Evolutionary conservation across 1,140 invertebrate species (phyloP), one percentile per base, ranked within the genome.

Genomic region (Macrocentrus cingulum): DNA sequence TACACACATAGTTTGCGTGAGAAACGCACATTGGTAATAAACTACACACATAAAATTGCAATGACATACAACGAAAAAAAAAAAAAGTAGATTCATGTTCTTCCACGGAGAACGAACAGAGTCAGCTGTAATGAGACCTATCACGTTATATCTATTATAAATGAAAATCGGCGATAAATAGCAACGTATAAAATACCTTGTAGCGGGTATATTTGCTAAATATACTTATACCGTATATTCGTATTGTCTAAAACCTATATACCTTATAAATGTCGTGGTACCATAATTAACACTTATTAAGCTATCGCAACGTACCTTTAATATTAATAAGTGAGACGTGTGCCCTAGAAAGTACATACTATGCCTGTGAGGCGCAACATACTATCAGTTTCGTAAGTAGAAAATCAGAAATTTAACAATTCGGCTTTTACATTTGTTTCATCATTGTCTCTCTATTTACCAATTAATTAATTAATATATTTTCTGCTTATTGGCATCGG

Each of bases 351-450:
- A 77, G 67, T 77, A 75, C 70, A 66, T 77, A 75, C 69, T 76
- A 74, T 74, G 74, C 74, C 74, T 66, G 65, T 72, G 70, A 71
- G 71, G 71, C 74, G 67, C 71, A 72, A 77, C 74, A 75, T 68
- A n/a, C n/a, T 76, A 68, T 77, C 76, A 76, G 65, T 78, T 77
- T 79, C 75, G 76, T 80, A 80, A 79, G 75, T 80, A 80, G n/a
- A n/a, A 74, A 77, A 66, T 66, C 34, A 57, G 54, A 75, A 70
- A 77, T 56, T 72, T 74, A 72, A 73, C 62, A 65, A 29, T 29
- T 44, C 60, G 61, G 52, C 61, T 56, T 65, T 66, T 61, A 37
- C 61, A 57, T 65, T 66, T 61, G 59, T 60, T 39, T 39, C 15
- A n/a, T 39, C 13, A n/a, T 39, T 39, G 36, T 39, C 4, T 11